Evolutionary conservation across 1,140 invertebrate species (phyloP).

Genomic region (Heterodera carotae): DNA sequence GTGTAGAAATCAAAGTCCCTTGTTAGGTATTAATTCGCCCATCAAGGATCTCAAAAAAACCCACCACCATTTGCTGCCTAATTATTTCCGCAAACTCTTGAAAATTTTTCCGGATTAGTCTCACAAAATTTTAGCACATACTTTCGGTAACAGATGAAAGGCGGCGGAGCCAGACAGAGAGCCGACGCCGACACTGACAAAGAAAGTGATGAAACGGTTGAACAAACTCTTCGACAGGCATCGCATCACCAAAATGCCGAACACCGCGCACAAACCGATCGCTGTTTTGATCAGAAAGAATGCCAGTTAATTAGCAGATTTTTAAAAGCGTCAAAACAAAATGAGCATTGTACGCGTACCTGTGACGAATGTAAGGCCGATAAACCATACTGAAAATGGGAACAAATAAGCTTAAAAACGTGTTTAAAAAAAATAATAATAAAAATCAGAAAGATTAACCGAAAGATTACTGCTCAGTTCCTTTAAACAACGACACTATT

Average conservation of each 20-base stretch:
- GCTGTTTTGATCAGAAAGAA: slow-evolving; percentile 55
- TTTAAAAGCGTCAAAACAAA: not conserved
- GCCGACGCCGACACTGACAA: slow-evolving; percentile 74
- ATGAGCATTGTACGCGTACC: slow-evolving; percentile 15
- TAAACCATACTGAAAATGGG: slow-evolving; percentile 33
- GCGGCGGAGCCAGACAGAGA: slow-evolving; percentile 72
- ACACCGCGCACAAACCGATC: slow-evolving; percentile 72
- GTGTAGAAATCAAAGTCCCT: no score
- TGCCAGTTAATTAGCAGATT: not conserved
- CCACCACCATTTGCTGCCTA: no score
- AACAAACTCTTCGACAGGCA: slow-evolving; percentile 71
- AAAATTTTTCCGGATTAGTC: no score
- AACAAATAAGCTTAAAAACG: not conserved
- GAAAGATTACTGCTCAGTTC: no score
- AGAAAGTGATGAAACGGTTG: slow-evolving; percentile 70
- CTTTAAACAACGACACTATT: no score
- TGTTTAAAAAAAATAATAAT: no score
- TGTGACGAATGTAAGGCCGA: slow-evolving; percentile 40
- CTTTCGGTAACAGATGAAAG: slow-evolving; percentile 68
- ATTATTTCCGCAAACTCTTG: no score
- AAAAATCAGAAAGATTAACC: no score
- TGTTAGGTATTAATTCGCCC: no score
- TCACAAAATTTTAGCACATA: slow-evolving; percentile 32
- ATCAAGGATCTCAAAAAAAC: no score
- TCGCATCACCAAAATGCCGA: slow-evolving; percentile 72